A percentile compares a stretch with the other conserved stretches of the same genome.
Evolutionary conservation across 1,140 invertebrate genomes (phyloP).

Genomic region (Sminthurinus signatus): DNA sequence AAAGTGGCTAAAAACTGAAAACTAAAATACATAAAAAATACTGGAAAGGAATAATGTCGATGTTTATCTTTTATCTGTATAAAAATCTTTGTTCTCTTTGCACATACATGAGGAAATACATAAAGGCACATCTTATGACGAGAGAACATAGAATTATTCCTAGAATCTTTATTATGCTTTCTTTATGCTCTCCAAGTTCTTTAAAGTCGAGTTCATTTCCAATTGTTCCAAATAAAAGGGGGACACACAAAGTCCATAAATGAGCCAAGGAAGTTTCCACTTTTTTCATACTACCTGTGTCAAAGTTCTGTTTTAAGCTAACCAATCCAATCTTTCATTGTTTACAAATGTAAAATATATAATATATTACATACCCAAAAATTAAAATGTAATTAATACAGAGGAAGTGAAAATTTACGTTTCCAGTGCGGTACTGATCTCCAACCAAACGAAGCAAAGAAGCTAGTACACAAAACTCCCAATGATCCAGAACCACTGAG

Average conservation of each 20-base stretch:
- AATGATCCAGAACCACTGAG: slow-evolving; percentile 15
- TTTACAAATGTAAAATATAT: too few relatives aligned
- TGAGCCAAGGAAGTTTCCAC: slow-evolving; percentile 25
- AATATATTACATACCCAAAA: too few relatives aligned
- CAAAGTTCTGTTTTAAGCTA: too few relatives aligned
- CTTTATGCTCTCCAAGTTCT: background rate
- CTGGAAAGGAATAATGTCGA: too few relatives aligned
- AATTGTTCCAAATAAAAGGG: slow-evolving; percentile 38
- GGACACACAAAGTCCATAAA: slow-evolving; percentile 34
- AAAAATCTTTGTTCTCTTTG: background rate
- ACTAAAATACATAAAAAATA: too few relatives aligned
- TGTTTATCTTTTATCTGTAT: background rate
- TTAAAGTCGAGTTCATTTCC: slow-evolving; percentile 31
- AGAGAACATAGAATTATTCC: slow-evolving; percentile 21
- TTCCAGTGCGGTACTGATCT: slow-evolving; percentile 31
- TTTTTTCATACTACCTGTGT: slow-evolving; percentile 25
- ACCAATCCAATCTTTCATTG: too few relatives aligned
- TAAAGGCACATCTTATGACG: slow-evolving; percentile 13
- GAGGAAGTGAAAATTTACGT: too few relatives aligned
- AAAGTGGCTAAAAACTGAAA: too few relatives aligned
- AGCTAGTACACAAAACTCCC: slow-evolving; percentile 14
- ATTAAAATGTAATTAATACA: too few relatives aligned
- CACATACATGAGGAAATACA: too few relatives aligned
- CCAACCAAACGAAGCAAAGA: slow-evolving; percentile 26
- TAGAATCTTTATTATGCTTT: slow-evolving; percentile 17